Conservation (phyloP, 2,113 vertebrate genomes). For the Ia io region DNA sequence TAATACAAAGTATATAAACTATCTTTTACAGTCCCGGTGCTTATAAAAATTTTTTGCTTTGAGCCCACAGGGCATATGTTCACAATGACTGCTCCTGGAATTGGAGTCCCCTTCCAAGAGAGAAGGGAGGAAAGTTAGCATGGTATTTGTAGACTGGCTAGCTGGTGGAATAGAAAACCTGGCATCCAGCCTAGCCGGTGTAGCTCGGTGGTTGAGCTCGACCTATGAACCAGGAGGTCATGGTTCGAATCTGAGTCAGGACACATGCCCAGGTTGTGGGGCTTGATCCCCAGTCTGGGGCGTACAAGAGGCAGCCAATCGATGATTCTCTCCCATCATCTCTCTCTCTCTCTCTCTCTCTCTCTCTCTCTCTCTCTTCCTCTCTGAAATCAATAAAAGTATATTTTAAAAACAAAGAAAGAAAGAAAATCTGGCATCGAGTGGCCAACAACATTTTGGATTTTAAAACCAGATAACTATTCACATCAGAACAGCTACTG, state of each 20-base stretch:
- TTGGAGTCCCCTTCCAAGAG: neutral
- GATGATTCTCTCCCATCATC: no score
- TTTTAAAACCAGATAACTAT: neutral
- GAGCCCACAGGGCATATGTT: neutral
- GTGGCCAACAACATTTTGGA: neutral
- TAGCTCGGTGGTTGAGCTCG: no score
- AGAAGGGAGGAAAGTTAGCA: neutral
- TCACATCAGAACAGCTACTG: neutral
- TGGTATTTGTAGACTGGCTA: neutral
- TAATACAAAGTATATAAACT: neutral
- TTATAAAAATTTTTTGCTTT: neutral
- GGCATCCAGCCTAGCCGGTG: neutral
- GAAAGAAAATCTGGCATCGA: slow-evolving; percentile 8
- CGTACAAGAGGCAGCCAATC: no score
- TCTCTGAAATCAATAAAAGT: no score
- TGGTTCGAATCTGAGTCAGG: no score
- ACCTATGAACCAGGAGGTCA: no score
- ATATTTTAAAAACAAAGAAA: neutral
- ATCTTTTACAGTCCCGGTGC: neutral
- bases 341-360: no score
- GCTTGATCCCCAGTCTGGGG: no score
- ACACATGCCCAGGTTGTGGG: no score
- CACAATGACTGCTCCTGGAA: neutral
- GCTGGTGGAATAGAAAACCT: slow-evolving; percentile 12
- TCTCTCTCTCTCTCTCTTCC: no score